Conservation (phyloP, 1,140 invertebrate genomes). For the Trigoniulus corallinus region DNA sequence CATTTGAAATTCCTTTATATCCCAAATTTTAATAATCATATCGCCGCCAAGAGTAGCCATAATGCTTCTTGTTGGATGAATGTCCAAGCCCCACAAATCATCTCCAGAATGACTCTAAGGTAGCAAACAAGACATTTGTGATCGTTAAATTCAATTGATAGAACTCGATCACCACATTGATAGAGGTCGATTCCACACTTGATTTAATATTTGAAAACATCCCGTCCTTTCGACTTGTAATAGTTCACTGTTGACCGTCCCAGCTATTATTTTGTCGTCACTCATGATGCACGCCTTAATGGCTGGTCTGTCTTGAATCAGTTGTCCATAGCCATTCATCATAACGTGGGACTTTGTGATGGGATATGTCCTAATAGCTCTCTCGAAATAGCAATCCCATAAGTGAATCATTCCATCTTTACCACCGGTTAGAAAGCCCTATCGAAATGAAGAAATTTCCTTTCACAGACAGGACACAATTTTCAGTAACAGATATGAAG, state of each 20-base stretch:
- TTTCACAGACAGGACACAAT: too few species aligned
- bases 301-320: background rate
- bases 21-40: background rate
- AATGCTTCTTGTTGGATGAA: background rate
- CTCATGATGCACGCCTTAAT: background rate
- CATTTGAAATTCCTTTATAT: background rate
- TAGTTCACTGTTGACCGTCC: background rate
- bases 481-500: too few species aligned
- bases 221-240: background rate
- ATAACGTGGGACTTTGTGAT: background rate
- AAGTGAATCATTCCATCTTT: background rate
- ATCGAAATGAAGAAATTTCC: background rate
- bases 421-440: background rate
- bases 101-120: background rate
- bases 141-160: background rate
- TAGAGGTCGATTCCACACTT: too few species aligned
- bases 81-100: background rate
- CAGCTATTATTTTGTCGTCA: background rate
- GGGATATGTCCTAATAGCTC: background rate
- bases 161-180: too few species aligned
- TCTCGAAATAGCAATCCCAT: background rate
- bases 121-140: too few species aligned
- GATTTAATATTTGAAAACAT: background rate
- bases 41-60: background rate
- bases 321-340: background rate